Base-by-base conservation (phyloP, 2,113 vertebrate genomes). In the Oreochromis spilurus region DNA sequence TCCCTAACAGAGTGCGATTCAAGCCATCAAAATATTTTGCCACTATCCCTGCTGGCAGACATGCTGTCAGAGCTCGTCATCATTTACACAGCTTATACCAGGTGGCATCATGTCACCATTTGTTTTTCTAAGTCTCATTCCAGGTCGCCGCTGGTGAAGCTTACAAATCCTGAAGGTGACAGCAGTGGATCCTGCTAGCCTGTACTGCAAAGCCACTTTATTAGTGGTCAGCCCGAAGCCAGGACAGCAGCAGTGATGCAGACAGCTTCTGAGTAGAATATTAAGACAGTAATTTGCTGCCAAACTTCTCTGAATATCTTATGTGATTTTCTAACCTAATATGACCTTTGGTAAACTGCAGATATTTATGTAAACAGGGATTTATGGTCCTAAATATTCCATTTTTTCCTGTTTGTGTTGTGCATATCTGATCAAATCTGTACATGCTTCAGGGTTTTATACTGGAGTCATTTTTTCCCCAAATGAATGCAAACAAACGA, bases 61-160 rank as follows among this genome's bases (percentile, higher is more conserved):
- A 24, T 93, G 85, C 67, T 90, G 93, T 95, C 92, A 95, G 78
- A 89, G 72, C 81, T 70, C 4, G 82, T 93, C 94, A 95, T 90
- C 83, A 16, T 84, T 84, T 82, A 57, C 85, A 70, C 80, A 91
- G 91, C 86, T 94, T 90, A 93, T 81, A 48, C 38, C 52, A 75
- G 82, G 70, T 82, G 72, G 83, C 70, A n/a, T 87, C 86, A 83
- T 67, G 84, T 87, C 89, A 90, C 57, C 55, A 36, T 81, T 91
- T 84, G 84, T 84, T 93, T 91, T 82, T 43, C 36, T 21, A 2
- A 36, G 65, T 85, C 60, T 85, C 72, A 80, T 38, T 57, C 57
- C 26, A 53, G 75, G 84, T 34, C 62, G 82, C 80, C 53, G 79
- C 86, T 84, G 88, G 84, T 81, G 84, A 53, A 57, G 83, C 34